Evolutionary conservation across 2,888 invertebrate species (phyloP), one percentile per base, ranked within the genome.

Genomic region (Siphonodentalium dalli): DNA sequence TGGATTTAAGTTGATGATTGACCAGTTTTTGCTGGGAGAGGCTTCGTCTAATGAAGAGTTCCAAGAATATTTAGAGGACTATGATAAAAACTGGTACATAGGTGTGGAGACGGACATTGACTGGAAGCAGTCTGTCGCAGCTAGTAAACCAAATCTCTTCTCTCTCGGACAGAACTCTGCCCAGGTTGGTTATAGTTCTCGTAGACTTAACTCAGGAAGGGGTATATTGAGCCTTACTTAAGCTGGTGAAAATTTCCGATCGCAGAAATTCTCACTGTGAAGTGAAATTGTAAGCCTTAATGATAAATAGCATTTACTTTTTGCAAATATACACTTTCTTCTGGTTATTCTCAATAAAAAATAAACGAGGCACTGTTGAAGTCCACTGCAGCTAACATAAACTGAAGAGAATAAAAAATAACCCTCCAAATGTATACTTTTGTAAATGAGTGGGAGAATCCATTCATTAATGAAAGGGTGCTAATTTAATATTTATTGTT

Each of bases 1-100:
- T 60, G 79, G 82, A 3, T 77, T 82, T 39, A 84, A 84, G 68
- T 65, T 84, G 56, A 77, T 82, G 57, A 61, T 84, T 33, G 83
- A 84, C 66, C 81, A 83, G 65, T 67, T 77, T n/a, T 68, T 83
- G 46, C 66, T 82, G 42, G 81, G 79, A 4, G 77, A 74, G 45
- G 62, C 68, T 18, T 57, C 62, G 1, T 64, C 64, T 8, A 66
- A 74, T 42, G 74, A 73, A 26, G 82, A 83, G 52, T 61, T 83
- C 50, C 69, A 73, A 45, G 76, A 79, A 44, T 69, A 72, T 23
- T 65, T 83, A 46, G 65, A 69, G 40, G 79, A 80, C 34, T 81
- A 77, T 65, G 77, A 81, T 53, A 41, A 44, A 9, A 67, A 77
- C 55, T 83, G 82, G 83, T 80, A 77, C 66, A 78, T 83, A 24